Evolutionary conservation across 2,113 vertebrate species (phyloP), one percentile per base, ranked within the genome.

Genomic region (Leptobrachium leishanense): DNA sequence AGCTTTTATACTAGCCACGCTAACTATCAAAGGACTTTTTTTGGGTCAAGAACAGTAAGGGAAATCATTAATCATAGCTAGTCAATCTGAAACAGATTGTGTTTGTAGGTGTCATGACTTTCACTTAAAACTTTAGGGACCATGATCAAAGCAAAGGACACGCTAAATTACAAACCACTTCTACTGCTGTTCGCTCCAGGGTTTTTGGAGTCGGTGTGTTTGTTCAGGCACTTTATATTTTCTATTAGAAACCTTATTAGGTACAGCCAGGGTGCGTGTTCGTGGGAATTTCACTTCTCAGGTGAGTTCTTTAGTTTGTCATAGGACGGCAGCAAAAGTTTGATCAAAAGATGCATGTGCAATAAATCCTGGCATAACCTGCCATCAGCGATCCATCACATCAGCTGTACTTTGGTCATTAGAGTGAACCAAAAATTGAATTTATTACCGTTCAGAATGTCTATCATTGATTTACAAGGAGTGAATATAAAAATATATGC

Each of bases 81-180:
- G 54, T 88, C 75, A 81, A 3, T 82, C 67, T 83, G 46, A 86
- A 87, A 84, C 57, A 85, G 89, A 83, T 74, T 55, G 15, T 84
- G 40, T 87, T 86, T 83, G 74, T 84, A 82, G 72, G 63, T 85
- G 84, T 82, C 64, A 31, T 85, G 82, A 83, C 73, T 85, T 81
- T 59, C 79, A 69, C 6, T 55, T 72, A 86, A 88, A 83, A 68
- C 77, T 87, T 84, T 82, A 82, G 80, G 69, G 75, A 85, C 2
- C 2, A 1, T 82, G 73, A 87, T 88, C 75, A 86, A 79, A 87
- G 76, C 83, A 57, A 88, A 88, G 83, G 83, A 83, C 80, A 71
- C 63, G 53, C 73, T 84, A 86, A 87, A 88, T 90, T 85, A 82
- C 71, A 86, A 84, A 83, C 67, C 71, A 83, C 31, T 87, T 87